Base-by-base conservation (phyloP, 1,140 invertebrate species). In the Sitodiplosis mosellana region DNA sequence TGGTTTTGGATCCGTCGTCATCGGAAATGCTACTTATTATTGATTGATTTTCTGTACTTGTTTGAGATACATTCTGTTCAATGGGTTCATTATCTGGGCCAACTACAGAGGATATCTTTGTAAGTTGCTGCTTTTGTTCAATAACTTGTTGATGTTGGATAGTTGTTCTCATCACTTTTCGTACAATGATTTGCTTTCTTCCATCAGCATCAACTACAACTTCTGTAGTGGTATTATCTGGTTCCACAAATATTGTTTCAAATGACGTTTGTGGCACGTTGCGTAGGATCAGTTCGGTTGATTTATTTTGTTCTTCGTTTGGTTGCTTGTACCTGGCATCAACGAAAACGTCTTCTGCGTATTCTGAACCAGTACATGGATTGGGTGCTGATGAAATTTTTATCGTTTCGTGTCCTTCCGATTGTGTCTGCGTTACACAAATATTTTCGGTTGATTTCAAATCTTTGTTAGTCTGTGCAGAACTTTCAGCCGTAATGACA, bases 121-220 rank as follows among this genome's bases (percentile, higher is more conserved):
- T 43, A 5, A 43, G 18, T 43, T 43, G 41, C 2, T 43, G 41
- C 4, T 19, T 17, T 18, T 18, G n/a, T 18, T 43, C n/a, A 18
- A 15, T 11, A 8, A 43, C 41, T 18, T 43, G 6, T 18, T 45
- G 48, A 22, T 22, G 21, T 33, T 70, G 56, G 20, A 65, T 63
- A 34, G 61, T 64, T 2, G 65, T 70, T 45, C 69, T 58, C 0
- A 68, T 71, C 0, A 81, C 60, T 62, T 82, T 83, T 50, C 74
- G 77, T 0, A 86, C 76, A 43, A 86, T 80, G 48, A 86, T 84
- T 52, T 80, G 71, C 53, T 81, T 84, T 0, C 78, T 83, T n/a
- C 83, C 82, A 63, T 86, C 81, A 20, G 80, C 72, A 53, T 83
- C 81, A 0, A 84, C 79, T 7, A 86, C 75, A 2, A 86, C 77